Conservation (phyloP, 2,888 invertebrate species). For the Reticulitermes lucifugus region DNA sequence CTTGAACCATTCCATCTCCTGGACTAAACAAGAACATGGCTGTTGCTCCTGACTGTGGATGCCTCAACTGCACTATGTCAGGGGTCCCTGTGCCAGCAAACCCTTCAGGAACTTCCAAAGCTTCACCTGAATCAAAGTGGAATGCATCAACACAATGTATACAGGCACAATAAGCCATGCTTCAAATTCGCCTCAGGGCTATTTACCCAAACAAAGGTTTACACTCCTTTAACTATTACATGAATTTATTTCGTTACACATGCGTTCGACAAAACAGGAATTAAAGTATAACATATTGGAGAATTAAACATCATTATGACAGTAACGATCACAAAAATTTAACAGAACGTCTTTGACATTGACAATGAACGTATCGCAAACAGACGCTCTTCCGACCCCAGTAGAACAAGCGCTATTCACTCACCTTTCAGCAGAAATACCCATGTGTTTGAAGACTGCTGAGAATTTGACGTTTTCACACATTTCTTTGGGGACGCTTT, state of each 20-base stretch:
- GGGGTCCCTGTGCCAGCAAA: constrained; percentile 59
- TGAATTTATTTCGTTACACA: constrained; percentile 59
- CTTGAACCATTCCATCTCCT: constrained; percentile 73
- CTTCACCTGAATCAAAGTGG: constrained; percentile 62
- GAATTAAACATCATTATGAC: neutral
- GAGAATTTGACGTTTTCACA: constrained; percentile 65
- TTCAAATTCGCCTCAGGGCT: constrained; percentile 13
- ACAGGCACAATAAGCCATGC: neutral
- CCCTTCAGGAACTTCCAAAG: constrained; percentile 62
- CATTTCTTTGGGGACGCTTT: constrained; percentile 69
- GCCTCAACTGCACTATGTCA: constrained; percentile 73
- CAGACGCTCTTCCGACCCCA: constrained; percentile 40
- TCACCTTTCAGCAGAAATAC: constrained; percentile 75
- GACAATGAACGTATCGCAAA: constrained; percentile 50
- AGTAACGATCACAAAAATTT: neutral
- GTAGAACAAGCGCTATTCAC: constrained; percentile 50
- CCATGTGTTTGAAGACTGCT: constrained; percentile 76
- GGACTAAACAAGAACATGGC: constrained; percentile 75
- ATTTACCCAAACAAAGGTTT: constrained; percentile 27
- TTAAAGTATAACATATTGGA: neutral
- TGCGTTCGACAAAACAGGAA: neutral
- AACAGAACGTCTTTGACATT: constrained; percentile 49
- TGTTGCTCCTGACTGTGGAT: constrained; percentile 73
- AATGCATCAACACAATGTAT: neutral
- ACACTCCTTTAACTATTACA: constrained; percentile 57